phyloP scores from a whole-genome alignment of 2,888 invertebrate genomes.

The Julus scandinavius region DNA sequence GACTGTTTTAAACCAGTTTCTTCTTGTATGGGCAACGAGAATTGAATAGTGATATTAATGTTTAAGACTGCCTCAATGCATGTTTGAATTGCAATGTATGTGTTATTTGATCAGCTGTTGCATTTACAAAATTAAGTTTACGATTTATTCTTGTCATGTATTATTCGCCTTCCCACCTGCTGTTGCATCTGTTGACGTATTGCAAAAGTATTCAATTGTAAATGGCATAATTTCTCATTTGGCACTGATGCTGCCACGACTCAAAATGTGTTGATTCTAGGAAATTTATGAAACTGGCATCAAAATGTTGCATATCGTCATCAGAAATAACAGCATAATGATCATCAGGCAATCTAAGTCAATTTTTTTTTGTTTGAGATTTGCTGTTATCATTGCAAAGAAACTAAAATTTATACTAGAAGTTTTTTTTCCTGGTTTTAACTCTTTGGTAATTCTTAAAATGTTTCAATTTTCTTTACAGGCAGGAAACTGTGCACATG shows the following conservation, averaged over 20 bases:
- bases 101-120: background rate
- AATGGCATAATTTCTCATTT: background rate
- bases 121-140: background rate
- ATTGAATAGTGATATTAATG: background rate
- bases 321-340: no score
- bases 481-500: conserved; percentile 26
- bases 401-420: background rate
- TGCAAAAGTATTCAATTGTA: background rate
- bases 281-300: no score
- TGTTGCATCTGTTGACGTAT: background rate
- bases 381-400: background rate
- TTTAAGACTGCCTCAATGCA: background rate
- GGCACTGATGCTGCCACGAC: background rate
- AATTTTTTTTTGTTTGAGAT: no score
- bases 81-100: background rate
- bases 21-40: background rate
- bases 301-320: no score
- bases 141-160: background rate
- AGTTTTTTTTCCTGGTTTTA: background rate
- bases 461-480: background rate
- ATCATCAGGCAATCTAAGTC: no score
- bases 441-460: no score
- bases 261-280: background rate
- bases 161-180: background rate
- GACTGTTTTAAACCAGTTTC: background rate